phyloP scores from a whole-genome alignment of 2,797 vertebrate species.

The Pantherophis alleghaniensis region DNA sequence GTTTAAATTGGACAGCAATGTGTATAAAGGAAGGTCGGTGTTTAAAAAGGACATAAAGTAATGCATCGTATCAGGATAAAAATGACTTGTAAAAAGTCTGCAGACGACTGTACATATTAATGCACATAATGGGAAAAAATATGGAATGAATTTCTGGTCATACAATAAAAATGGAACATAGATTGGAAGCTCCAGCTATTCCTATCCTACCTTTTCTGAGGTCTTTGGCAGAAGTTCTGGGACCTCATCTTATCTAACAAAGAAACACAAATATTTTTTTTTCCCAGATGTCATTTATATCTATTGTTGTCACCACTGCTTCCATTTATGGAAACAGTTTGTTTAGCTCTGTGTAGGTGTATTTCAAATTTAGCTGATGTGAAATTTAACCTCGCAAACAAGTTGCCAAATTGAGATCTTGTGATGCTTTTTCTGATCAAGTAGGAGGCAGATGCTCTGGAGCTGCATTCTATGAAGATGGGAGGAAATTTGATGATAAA shows the following conservation, averaged over 20 bases:
- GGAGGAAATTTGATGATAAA: slow-evolving; percentile 15
- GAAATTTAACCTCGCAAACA: slow-evolving; percentile 36
- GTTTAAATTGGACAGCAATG: background rate
- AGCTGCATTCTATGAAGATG: background rate
- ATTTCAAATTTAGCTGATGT: slow-evolving; percentile 6
- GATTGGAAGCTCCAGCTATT: background rate
- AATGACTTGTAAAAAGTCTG: background rate
- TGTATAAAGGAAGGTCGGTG: background rate
- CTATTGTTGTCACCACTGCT: background rate
- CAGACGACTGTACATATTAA: background rate
- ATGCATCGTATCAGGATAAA: background rate
- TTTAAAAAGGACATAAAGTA: background rate
- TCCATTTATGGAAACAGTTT: slow-evolving; percentile 29
- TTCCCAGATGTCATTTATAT: background rate
- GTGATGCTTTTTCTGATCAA: slow-evolving; percentile 19
- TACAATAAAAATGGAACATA: background rate
- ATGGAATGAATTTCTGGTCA: background rate
- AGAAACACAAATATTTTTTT: background rate
- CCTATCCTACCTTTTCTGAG: background rate
- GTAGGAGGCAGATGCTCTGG: slow-evolving; percentile 25
- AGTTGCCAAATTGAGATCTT: slow-evolving; percentile 39
- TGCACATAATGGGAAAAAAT: background rate
- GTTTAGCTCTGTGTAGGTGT: slow-evolving; percentile 32
- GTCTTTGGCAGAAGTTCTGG: background rate
- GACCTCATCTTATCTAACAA: background rate